These are phyloP conservation scores for Tychaedon coryphoeus DNA, from an alignment of 2,113 vertebrate species.

Conservation along the genomic window DNA sequence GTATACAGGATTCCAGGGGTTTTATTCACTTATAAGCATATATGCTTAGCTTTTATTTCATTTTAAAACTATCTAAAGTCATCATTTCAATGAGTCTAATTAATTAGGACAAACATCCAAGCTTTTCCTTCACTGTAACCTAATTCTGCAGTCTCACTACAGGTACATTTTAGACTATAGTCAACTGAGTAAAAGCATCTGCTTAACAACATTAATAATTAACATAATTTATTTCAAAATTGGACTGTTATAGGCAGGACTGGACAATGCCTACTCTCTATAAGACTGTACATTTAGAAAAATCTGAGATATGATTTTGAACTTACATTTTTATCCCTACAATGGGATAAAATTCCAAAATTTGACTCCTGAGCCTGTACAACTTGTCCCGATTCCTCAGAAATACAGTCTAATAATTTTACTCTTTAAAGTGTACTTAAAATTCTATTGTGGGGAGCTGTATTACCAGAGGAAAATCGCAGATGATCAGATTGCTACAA, in stretches of 20 bases:
- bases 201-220: not conserved
- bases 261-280: not conserved
- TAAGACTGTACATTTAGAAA: not conserved
- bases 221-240: not conserved
- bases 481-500: not conserved
- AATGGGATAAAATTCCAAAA: not conserved
- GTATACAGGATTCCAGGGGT: fast-evolving
- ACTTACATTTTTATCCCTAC: not conserved
- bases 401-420: not conserved
- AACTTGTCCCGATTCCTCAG: not conserved
- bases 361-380: not conserved
- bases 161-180: not conserved
- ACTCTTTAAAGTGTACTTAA: not conserved
- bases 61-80: not conserved
- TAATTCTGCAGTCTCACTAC: not conserved
- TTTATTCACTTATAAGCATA: not conserved
- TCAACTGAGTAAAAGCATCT: not conserved
- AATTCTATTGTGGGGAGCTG: not conserved
- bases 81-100: not conserved
- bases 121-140: not conserved
- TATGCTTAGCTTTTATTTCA: not conserved
- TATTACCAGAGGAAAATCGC: not conserved
- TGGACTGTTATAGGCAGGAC: not conserved
- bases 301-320: not conserved
- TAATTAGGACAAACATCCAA: not conserved